Evolutionary conservation across 1,140 invertebrate species (phyloP).

Genomic region (Euborellia annulipes): DNA sequence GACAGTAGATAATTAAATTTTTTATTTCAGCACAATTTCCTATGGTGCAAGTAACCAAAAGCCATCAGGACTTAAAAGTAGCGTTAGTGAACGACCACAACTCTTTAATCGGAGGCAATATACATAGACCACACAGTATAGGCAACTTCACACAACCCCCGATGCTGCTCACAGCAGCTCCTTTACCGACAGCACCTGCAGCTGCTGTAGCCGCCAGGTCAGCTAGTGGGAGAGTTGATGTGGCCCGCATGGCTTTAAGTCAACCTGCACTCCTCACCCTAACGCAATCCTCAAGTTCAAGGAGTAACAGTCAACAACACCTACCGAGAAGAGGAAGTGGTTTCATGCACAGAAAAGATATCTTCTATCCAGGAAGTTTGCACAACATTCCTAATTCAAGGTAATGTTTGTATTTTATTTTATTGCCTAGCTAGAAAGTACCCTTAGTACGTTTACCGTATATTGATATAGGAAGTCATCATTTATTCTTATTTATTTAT

Average conservation of each 20-base stretch:
- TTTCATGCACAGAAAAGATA: constrained; percentile 69
- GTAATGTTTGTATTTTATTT: too few species aligned
- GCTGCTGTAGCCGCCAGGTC: neutral
- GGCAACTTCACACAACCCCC: constrained; percentile 29
- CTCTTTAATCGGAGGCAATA: neutral
- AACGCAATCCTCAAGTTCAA: neutral
- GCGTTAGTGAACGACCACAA: too few species aligned
- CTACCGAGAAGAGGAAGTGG: constrained; percentile 36
- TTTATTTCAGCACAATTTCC: too few species aligned
- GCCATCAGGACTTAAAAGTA: too few species aligned
- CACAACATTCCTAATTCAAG: constrained; percentile 39
- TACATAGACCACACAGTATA: constrained; percentile 33
- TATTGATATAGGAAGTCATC: too few species aligned
- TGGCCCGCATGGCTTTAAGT: constrained; percentile 38
- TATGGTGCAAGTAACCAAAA: too few species aligned
- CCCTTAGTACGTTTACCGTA: too few species aligned
- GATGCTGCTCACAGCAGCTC: constrained; percentile 15
- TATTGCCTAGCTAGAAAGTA: too few species aligned
- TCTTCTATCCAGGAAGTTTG: constrained; percentile 71
- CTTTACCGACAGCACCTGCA: neutral
- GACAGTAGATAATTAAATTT: too few species aligned
- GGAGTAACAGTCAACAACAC: constrained; percentile 1
- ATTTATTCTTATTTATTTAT: too few species aligned
- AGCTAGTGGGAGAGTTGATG: neutral
- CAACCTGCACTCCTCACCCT: constrained; percentile 38